Conservation (phyloP, 2,113 vertebrate genomes). For the Tragelaphus buxtoni region DNA sequence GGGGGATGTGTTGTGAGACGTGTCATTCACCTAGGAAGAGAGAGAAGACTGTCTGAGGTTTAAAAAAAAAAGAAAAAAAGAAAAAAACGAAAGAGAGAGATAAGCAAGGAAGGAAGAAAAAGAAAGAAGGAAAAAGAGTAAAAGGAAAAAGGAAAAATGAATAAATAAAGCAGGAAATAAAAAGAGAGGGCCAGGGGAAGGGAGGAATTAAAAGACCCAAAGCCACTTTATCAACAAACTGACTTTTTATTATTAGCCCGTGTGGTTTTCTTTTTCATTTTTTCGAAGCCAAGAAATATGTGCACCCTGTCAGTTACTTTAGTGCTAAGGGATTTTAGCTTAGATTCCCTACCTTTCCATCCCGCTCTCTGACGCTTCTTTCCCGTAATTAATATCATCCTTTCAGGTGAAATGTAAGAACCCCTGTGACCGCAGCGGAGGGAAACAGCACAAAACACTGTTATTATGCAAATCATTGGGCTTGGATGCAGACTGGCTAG, state of each 20-base stretch:
- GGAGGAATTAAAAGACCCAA: constrained; percentile 24
- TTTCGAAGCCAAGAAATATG: neutral
- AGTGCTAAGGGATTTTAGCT: neutral
- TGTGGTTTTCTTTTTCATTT: neutral
- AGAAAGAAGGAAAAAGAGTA: neutral
- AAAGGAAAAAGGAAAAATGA: neutral
- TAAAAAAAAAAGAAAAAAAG: neutral
- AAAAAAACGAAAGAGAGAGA: neutral
- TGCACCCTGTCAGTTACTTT: constrained; percentile 67
- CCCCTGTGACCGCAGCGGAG: constrained; percentile 52
- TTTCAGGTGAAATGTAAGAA: constrained; percentile 50
- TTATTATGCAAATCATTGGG: constrained; percentile 59
- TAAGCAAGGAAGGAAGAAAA: neutral
- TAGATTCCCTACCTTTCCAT: neutral
- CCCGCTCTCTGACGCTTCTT: constrained; percentile 36
- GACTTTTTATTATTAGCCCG: constrained; percentile 45
- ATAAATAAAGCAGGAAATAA: neutral
- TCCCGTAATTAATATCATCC: constrained; percentile 57
- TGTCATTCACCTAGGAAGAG: constrained; percentile 57
- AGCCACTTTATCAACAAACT: constrained; percentile 43
- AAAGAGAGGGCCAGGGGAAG: neutral
- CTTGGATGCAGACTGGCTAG: neutral
- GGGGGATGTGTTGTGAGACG: constrained; percentile 48
- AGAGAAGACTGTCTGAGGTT: constrained; percentile 28
- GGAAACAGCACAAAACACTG: constrained; percentile 42